phyloP scores from a whole-genome alignment of 2,797 vertebrate genomes.

The Nyctalus aviator region DNA sequence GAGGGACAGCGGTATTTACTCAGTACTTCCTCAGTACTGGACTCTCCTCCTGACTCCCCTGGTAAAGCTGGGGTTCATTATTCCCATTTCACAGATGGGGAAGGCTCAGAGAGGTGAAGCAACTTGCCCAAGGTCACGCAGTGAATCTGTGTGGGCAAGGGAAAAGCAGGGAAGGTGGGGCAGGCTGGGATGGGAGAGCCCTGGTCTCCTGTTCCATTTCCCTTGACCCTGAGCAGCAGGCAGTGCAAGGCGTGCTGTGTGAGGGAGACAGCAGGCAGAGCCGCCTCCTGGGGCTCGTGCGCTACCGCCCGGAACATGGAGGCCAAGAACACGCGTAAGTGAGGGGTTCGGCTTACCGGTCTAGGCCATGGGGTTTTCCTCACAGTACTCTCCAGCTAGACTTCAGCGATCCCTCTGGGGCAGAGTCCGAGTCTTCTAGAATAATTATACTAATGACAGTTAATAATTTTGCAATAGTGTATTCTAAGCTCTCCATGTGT shows the following conservation, averaged over 20 bases:
- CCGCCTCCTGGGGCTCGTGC: slow-evolving; percentile 94
- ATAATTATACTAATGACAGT: background rate
- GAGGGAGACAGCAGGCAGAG: slow-evolving; percentile 89
- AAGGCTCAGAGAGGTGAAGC: background rate
- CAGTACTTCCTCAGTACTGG: background rate
- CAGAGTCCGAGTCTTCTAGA: slow-evolving; percentile 3
- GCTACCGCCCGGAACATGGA: slow-evolving; percentile 88
- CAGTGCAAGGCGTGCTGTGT: slow-evolving; percentile 91
- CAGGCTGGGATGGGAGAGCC: background rate
- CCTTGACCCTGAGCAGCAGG: slow-evolving; percentile 91
- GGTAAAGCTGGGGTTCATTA: background rate
- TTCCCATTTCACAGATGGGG: background rate
- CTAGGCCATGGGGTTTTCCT: background rate
- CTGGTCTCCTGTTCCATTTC: background rate
- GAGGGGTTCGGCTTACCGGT: background rate
- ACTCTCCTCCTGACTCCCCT: background rate
- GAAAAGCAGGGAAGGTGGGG: background rate
- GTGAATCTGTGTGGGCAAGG: background rate
- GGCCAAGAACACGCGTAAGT: slow-evolving; percentile 78
- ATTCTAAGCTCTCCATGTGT: background rate
- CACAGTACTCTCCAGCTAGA: background rate
- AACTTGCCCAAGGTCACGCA: background rate
- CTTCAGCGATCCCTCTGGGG: background rate
- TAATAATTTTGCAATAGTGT: background rate
- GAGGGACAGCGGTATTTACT: background rate